A percentile compares a stretch with the other conserved stretches of the same genome.
Evolutionary conservation across 2,797 vertebrate species (phyloP).

Genomic region (Lepus oiostolus): DNA sequence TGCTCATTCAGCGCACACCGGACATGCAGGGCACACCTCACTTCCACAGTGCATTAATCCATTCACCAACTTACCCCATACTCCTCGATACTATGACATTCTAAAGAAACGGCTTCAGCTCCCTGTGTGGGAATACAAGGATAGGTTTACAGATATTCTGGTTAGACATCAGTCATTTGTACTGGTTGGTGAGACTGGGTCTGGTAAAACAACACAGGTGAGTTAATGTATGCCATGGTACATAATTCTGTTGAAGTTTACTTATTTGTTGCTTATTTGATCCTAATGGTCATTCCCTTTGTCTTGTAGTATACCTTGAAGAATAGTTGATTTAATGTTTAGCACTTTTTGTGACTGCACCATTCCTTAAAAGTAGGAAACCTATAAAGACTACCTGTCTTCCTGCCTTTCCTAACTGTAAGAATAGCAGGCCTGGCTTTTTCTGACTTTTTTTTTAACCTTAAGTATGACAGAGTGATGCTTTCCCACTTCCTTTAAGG

Average conservation of each 20-base stretch:
- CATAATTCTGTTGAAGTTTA: slow-evolving; percentile 38
- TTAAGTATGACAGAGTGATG: neutral
- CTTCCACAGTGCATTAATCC: slow-evolving; percentile 96
- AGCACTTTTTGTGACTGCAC: slow-evolving; percentile 27
- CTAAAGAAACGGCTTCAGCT: slow-evolving; percentile 96
- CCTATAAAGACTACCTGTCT: neutral
- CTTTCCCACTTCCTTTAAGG: neutral
- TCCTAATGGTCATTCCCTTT: neutral
- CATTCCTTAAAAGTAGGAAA: neutral
- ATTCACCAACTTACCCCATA: slow-evolving; percentile 97
- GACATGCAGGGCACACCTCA: slow-evolving; percentile 84
- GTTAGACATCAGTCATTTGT: slow-evolving; percentile 95
- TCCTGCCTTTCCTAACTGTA: neutral
- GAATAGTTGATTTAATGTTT: slow-evolving; percentile 46
- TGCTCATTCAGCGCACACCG: slow-evolving; percentile 80
- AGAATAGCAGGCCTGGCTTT: neutral
- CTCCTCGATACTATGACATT: slow-evolving; percentile 97
- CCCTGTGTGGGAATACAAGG: slow-evolving; percentile 98
- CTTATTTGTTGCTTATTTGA: neutral
- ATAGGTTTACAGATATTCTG: slow-evolving; percentile 95
- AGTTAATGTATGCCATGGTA: slow-evolving; percentile 50
- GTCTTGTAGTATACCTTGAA: neutral
- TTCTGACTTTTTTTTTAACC: neutral
- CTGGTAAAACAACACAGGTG: slow-evolving; percentile 98
- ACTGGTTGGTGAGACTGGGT: slow-evolving; percentile 97